These are phyloP conservation scores for Eristalinus sepulchralis DNA, from an alignment of 2,888 invertebrate species.

Conservation along the genomic window DNA sequence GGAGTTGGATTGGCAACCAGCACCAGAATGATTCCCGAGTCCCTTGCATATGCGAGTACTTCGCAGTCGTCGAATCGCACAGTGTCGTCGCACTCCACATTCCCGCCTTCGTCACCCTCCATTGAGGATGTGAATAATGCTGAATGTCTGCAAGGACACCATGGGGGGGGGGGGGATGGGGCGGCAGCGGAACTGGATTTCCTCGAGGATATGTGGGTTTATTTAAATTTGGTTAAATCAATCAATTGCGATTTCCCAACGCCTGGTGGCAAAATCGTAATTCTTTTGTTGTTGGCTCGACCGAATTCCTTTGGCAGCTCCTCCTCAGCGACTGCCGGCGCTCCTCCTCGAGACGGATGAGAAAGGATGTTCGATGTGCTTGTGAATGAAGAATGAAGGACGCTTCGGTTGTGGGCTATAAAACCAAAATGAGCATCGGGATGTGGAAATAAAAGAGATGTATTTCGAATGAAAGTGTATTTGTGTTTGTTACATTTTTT, in stretches of 20 bases:
- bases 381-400: constrained; percentile 21
- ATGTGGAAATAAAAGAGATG: constrained; percentile 61
- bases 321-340: neutral
- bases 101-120: neutral
- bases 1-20: neutral
- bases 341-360: neutral
- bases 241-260: constrained; percentile 71
- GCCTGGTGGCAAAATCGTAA: constrained; percentile 70
- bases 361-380: constrained; percentile 18
- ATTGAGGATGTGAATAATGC: constrained; percentile 23
- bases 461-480: constrained; percentile 26
- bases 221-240: constrained; percentile 72
- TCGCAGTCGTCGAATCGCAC: neutral
- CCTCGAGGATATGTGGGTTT: constrained; percentile 61
- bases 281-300: constrained; percentile 62
- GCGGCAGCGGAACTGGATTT: constrained; percentile 27
- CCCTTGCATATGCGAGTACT: neutral
- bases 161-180: neutral
- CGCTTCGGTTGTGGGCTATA: constrained; percentile 58
- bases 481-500: constrained; percentile 21
- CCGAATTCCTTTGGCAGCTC: constrained; percentile 15
- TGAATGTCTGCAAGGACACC: constrained; percentile 43
- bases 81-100: neutral
- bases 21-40: neutral
- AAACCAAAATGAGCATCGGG: constrained; percentile 61